Evolutionary conservation across 2,888 invertebrate species (phyloP), one percentile per base, ranked within the genome.

Genomic region (Frankliniella fusca): DNA sequence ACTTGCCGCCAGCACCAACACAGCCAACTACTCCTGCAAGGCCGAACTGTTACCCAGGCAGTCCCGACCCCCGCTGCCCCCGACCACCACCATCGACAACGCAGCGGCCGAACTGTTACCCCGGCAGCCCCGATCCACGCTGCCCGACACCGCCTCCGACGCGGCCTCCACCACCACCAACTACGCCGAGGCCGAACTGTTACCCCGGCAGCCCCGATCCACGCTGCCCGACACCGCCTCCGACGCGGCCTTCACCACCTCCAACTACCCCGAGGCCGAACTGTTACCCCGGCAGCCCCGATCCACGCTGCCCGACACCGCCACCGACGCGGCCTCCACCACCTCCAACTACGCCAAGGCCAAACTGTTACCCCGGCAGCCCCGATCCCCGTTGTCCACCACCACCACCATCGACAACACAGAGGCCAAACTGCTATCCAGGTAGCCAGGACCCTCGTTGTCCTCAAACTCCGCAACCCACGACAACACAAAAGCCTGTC

Each of bases 21-120:
- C 65, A 83, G 83, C 76, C 82, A 65, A 81, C 84, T 12, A 82
- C 82, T 38, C 27, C 83, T n/a, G n/a, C n/a, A n/a, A 48, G 48
- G 18, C 49, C 81, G 7, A 11, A 54, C 11, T 54, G 54, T 8
- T 54, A 54, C 54, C 54, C 54, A 2, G 54, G 54, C 2, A 54
- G 54, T 18, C 7, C 54, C 7, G 54, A 54, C 54, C 54, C 54
- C 2, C 54, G 54, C 18, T 54, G 54, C 54, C 54, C 54, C n/a
- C n/a, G n/a, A n/a, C n/a, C 54, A 18, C 54, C 54, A 18, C 54
- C 54, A 11, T 8, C 54, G 70, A 8, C 23, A 8, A 70, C 70
- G 23, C n/a, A n/a, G 23, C 3, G 11, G 23, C 70, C 23, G 23
- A n/a, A 11, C 9, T 70, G 70, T 11, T 70, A 70, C 70, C 70